Conservation (phyloP, 2,888 invertebrate genomes). For the Yponomeuta malinellus region DNA sequence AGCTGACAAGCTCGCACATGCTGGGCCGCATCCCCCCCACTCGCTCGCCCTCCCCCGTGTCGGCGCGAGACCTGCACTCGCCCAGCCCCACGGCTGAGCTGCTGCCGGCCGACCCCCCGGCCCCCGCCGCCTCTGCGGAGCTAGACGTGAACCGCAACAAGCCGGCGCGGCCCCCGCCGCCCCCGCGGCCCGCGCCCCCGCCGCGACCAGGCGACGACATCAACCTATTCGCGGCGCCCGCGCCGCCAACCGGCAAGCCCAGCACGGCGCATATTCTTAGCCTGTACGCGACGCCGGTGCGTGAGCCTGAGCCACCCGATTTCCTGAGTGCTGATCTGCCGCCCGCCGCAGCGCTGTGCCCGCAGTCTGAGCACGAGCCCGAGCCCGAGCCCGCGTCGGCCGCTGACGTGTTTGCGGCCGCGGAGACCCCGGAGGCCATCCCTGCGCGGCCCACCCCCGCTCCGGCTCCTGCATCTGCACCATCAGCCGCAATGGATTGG, state of each 20-base stretch:
- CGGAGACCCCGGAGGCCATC: background rate
- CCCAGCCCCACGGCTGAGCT: constrained; percentile 88
- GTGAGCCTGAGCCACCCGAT: constrained; percentile 67
- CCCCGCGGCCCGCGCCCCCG: constrained; percentile 38
- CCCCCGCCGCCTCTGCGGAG: constrained; percentile 34
- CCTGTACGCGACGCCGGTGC: constrained; percentile 67
- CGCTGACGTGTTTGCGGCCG: background rate
- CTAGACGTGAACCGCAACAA: constrained; percentile 64
- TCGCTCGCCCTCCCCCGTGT: constrained; percentile 90
- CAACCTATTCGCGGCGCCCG: constrained; percentile 76
- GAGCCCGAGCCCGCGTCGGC: background rate
- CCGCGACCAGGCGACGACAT: constrained; percentile 57
- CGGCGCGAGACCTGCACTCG: constrained; percentile 87
- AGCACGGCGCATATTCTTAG: constrained; percentile 78
- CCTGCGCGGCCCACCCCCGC: too few relatives aligned
- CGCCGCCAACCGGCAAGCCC: constrained; percentile 65
- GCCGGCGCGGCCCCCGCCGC: constrained; percentile 46
- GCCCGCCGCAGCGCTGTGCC: background rate
- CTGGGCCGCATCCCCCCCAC: constrained; percentile 89
- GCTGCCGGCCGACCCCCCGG: constrained; percentile 29
- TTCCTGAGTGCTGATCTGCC: constrained; percentile 73
- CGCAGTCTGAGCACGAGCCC: background rate
- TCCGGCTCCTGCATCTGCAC: constrained; percentile 31
- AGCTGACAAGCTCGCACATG: constrained; percentile 89
- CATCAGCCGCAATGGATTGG: constrained; percentile 43